Percentiles rank a stretch among this genome's conserved stretches.
These are phyloP conservation scores for Nomada lathburiana DNA, from an alignment of 2,888 invertebrate genomes.

Conservation along the genomic window DNA sequence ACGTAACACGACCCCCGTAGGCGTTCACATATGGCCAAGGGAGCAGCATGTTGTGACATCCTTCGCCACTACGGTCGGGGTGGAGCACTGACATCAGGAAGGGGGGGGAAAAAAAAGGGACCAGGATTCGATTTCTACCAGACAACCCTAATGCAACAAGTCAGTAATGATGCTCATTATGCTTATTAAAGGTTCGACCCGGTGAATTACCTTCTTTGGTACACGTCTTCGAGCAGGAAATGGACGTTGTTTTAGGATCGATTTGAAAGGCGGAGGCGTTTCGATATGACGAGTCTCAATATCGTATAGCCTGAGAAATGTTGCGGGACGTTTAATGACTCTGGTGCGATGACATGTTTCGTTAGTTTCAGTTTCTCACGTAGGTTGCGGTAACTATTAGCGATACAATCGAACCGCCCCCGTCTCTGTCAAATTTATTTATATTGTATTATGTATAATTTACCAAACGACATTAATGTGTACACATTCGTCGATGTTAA, in stretches of 20 bases:
- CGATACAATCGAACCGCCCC: too few species aligned
- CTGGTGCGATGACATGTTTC: too few species aligned
- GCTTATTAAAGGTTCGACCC: slow-evolving; percentile 6
- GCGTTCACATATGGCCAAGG: slow-evolving; percentile 31
- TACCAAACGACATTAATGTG: neutral
- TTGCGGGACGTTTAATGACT: neutral
- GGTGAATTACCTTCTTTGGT: neutral
- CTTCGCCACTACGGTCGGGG: slow-evolving; percentile 16
- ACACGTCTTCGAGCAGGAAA: neutral
- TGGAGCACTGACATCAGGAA: neutral
- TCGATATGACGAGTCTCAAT: neutral
- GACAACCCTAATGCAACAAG: slow-evolving; percentile 22
- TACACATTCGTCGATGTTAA: neutral
- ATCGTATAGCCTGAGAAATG: neutral
- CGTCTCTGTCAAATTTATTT: too few species aligned
- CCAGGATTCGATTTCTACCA: neutral
- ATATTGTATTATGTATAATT: too few species aligned
- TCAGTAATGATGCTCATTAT: slow-evolving; percentile 34
- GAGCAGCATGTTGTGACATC: slow-evolving; percentile 66
- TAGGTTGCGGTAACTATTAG: too few species aligned
- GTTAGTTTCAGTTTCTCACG: too few species aligned
- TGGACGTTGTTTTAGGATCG: neutral
- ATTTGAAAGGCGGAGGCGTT: neutral
- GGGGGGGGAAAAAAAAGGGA: neutral
- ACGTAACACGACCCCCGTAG: slow-evolving; percentile 53